Percentiles rank a stretch among this genome's conserved stretches.
These are phyloP conservation scores for Podarcis cretensis DNA, from an alignment of 2,113 vertebrate species.

Conservation along the genomic window DNA sequence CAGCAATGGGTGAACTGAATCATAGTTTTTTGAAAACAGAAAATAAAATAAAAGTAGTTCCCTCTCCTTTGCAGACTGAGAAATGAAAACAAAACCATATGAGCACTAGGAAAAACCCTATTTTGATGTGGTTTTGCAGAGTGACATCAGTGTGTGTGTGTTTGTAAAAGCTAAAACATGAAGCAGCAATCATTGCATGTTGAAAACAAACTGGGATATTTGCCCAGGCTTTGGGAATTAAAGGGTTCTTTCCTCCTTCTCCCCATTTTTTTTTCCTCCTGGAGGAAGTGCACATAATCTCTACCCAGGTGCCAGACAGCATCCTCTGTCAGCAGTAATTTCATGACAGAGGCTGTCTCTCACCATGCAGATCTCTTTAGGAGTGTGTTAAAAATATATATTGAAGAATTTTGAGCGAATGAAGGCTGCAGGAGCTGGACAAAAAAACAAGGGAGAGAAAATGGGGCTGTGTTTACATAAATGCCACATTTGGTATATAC, in stretches of 20 bases:
- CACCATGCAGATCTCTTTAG: constrained; percentile 30
- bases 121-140: constrained; percentile 22
- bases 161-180: neutral
- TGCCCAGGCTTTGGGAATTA: neutral
- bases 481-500: constrained; percentile 47
- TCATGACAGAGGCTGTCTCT: constrained; percentile 11
- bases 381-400: constrained; percentile 24
- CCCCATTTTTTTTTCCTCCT: neutral
- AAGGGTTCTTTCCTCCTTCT: neutral
- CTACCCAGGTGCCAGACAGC: neutral
- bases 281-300: constrained; percentile 30
- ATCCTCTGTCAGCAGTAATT: constrained; percentile 22
- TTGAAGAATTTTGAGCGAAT: constrained; percentile 25
- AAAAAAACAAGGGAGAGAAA: constrained; percentile 28
- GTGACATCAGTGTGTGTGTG: neutral
- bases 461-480: constrained; percentile 33
- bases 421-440: neutral
- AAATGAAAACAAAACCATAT: constrained; percentile 19
- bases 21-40: constrained; percentile 24
- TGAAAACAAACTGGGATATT: constrained; percentile 19
- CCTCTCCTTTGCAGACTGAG: constrained; percentile 12
- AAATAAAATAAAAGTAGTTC: constrained; percentile 2
- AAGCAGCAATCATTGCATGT: neutral
- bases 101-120: constrained; percentile 5
- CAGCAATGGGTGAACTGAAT: constrained; percentile 5